Percentiles rank a stretch among this genome's conserved stretches.
phyloP scores from a whole-genome alignment of 2,797 vertebrate genomes.

The Gymnothorax reevesii region DNA sequence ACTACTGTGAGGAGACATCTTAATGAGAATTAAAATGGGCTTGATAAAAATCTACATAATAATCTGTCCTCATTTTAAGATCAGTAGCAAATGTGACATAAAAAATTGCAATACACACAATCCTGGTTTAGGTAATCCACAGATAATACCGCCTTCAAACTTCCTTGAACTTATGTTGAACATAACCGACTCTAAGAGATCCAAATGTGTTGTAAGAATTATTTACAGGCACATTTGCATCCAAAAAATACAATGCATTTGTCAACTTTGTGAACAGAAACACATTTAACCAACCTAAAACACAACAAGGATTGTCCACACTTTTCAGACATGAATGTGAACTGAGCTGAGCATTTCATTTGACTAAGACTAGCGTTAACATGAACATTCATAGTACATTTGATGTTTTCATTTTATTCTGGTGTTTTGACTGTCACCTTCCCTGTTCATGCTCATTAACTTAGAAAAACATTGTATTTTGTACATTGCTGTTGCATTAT shows the following conservation, averaged over 20 bases:
- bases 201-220: slow-evolving; percentile 16
- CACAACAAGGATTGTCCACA: slow-evolving; percentile 37
- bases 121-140: slow-evolving; percentile 28
- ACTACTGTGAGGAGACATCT: slow-evolving; percentile 68
- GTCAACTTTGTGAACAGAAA: slow-evolving; percentile 26
- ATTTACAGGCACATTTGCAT: slow-evolving; percentile 26
- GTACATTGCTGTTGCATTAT: slow-evolving; percentile 13
- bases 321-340: slow-evolving; percentile 14
- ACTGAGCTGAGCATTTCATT: not conserved
- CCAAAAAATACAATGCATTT: slow-evolving; percentile 31
- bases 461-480: not conserved
- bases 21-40: slow-evolving; percentile 70
- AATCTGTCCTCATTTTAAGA: slow-evolving; percentile 64
- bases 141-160: slow-evolving; percentile 20
- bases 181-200: slow-evolving; percentile 9
- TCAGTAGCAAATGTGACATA: slow-evolving; percentile 68
- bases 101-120: slow-evolving; percentile 16
- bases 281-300: slow-evolving; percentile 20
- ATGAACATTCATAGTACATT: slow-evolving; percentile 24
- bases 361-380: slow-evolving; percentile 15
- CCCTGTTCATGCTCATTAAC: not conserved
- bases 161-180: slow-evolving; percentile 8
- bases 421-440: slow-evolving; percentile 2
- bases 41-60: slow-evolving; percentile 65
- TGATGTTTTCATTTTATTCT: slow-evolving; percentile 1